Conservation (phyloP, 1,140 invertebrate genomes). For the Goniozus legneri region DNA sequence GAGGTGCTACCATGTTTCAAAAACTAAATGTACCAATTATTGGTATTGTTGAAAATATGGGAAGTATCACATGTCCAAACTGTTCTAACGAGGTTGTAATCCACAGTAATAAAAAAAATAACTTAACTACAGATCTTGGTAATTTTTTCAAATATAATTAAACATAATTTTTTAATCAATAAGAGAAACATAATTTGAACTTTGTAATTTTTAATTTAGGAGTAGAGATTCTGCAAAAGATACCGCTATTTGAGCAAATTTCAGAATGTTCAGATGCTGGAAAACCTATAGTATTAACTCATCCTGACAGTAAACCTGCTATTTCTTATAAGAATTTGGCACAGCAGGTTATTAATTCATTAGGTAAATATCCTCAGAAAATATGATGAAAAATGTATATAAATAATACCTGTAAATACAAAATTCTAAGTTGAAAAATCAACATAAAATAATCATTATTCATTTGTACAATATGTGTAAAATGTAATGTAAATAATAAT, state of each 20-base stretch:
- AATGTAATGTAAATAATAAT: neutral
- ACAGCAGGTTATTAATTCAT: slow-evolving; percentile 54
- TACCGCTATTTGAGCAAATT: slow-evolving; percentile 73
- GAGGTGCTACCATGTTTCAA: slow-evolving; percentile 77
- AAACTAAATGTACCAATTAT: slow-evolving; percentile 76
- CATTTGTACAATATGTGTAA: neutral
- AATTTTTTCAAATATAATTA: slow-evolving; percentile 8
- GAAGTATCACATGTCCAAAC: slow-evolving; percentile 65
- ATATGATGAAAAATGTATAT: no score
- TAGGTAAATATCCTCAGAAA: slow-evolving; percentile 32
- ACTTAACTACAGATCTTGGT: slow-evolving; percentile 57
- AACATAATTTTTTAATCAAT: slow-evolving; percentile 3
- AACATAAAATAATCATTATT: neutral
- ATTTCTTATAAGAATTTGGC: slow-evolving; percentile 59
- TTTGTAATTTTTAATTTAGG: slow-evolving; percentile 15
- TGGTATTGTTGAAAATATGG: slow-evolving; percentile 87
- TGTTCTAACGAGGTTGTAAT: slow-evolving; percentile 64
- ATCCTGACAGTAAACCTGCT: slow-evolving; percentile 61
- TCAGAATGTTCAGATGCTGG: slow-evolving; percentile 71
- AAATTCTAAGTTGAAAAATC: no score
- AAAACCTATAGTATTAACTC: slow-evolving; percentile 70
- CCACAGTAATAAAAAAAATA: slow-evolving; percentile 59
- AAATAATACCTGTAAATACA: slow-evolving; percentile 9
- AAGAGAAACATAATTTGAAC: neutral
- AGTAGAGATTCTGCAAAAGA: slow-evolving; percentile 62